Evolutionary conservation across 2,888 invertebrate genomes (phyloP), one percentile per base, ranked within the genome.

Genomic region (Plutella xylostella): DNA sequence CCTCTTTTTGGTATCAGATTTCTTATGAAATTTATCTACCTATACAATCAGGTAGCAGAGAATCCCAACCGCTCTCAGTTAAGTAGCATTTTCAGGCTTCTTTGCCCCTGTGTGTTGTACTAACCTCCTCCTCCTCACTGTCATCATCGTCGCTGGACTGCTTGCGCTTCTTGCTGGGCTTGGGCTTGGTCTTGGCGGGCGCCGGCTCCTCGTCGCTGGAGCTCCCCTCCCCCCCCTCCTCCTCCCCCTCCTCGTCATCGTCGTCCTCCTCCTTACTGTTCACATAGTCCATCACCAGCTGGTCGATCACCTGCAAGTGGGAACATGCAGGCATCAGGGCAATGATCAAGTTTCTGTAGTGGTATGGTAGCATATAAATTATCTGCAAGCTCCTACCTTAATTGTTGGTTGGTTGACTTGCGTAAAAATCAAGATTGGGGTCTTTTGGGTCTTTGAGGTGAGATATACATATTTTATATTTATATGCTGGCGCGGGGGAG

Each of bases 281-380:
- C 11, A 88, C 86, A 57, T 89, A 90, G 54, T 93, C 92, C 92
- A 95, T 92, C 6, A 96, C 93, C 49, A 96, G 79, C 55, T 90
- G 88, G 66, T 96, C 94, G n/a, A 97, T 92, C 69, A 94, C 89
- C 65, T 20, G 5, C 12, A 14, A n/a, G n/a, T n/a, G n/a, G n/a
- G n/a, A n/a, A n/a, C n/a, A n/a, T 17, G 6, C 18, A 18, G 9
- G 20, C 4, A 20, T n/a, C 14, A 12, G 14, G 34, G 34, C 14
- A 5, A 5, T 6, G 12, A 6, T 14, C 34, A 6, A 34, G 14
- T 14, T 92, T 91, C 74, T 93, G n/a, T n/a, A n/a, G n/a, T n/a
- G n/a, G n/a, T n/a, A n/a, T n/a, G n/a, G n/a, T n/a, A n/a, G n/a
- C n/a, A n/a, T n/a, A n/a, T n/a, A n/a, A n/a, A n/a, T n/a, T n/a